Evolutionary conservation across 2,888 invertebrate genomes (phyloP).

Genomic region (Dioctria rufipes): DNA sequence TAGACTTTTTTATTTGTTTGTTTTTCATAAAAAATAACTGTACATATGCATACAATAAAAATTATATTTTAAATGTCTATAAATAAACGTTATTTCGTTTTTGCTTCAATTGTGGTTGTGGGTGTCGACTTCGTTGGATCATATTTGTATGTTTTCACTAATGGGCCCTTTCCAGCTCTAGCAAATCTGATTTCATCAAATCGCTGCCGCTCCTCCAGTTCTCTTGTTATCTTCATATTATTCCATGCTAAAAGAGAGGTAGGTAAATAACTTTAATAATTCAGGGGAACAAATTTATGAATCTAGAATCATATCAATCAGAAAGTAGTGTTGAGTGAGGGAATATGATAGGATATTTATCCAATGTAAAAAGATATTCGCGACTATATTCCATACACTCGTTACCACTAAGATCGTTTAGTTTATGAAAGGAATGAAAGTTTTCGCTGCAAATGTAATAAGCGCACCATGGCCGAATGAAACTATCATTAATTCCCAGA

Average conservation of each 20-base stretch:
- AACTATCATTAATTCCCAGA: too few relatives aligned
- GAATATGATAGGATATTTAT: too few relatives aligned
- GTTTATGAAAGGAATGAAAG: too few relatives aligned
- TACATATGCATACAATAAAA: slow-evolving; percentile 46
- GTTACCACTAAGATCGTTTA: too few relatives aligned
- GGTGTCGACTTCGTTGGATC: slow-evolving; percentile 80
- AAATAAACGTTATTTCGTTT: slow-evolving; percentile 57
- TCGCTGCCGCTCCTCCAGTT: slow-evolving; percentile 83
- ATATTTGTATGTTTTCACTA: slow-evolving; percentile 89
- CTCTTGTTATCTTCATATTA: slow-evolving; percentile 84
- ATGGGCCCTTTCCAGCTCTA: slow-evolving; percentile 87
- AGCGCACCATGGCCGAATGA: too few relatives aligned
- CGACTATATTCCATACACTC: too few relatives aligned
- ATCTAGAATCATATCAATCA: too few relatives aligned
- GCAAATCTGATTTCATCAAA: slow-evolving; percentile 86
- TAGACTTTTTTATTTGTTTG: slow-evolving; percentile 56
- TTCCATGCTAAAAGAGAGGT: slow-evolving; percentile 78
- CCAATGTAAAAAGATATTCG: too few relatives aligned
- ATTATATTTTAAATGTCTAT: not conserved
- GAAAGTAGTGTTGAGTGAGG: too few relatives aligned
- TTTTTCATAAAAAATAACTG: slow-evolving; percentile 12
- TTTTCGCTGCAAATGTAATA: too few relatives aligned
- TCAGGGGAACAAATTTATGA: too few relatives aligned
- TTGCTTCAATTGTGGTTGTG: slow-evolving; percentile 64
- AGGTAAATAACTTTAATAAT: not conserved